Percentiles rank a stretch among this genome's conserved stretches.
phyloP scores from a whole-genome alignment of 92 coral and sea anemone species.

The Palythoa caribaeorum region DNA sequence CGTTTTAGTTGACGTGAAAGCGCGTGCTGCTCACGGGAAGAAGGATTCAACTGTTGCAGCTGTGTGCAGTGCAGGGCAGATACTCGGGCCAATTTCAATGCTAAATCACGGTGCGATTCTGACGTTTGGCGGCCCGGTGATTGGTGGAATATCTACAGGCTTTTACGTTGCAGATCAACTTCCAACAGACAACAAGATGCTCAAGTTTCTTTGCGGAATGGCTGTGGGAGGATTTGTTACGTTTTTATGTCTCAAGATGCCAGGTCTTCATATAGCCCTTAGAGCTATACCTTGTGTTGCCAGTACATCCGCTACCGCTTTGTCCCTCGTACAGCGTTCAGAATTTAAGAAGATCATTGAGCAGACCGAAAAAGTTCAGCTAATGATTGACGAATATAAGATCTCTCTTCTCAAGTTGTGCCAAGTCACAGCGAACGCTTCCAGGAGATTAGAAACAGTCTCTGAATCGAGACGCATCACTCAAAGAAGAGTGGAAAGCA shows the following conservation, averaged over 20 bases:
- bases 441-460: neutral
- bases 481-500: neutral
- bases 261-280: neutral
- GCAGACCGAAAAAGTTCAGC: neutral
- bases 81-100: neutral
- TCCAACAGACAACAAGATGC: neutral
- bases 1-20: neutral
- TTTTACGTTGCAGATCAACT: slow-evolving; percentile 10
- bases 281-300: neutral
- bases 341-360: neutral
- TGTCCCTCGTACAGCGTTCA: slow-evolving; percentile 10
- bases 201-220: neutral
- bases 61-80: neutral
- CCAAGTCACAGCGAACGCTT: neutral
- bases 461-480: neutral
- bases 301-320: slow-evolving; percentile 2
- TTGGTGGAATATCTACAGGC: slow-evolving; percentile 8
- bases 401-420: neutral
- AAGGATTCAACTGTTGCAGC: slow-evolving; percentile 3
- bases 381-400: neutral
- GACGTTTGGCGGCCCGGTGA: slow-evolving; percentile 8
- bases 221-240: neutral
- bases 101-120: neutral
- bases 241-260: slow-evolving; percentile 5
- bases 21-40: slow-evolving; percentile 14